Evolutionary conservation across 2,113 vertebrate genomes (phyloP), one percentile per base, ranked within the genome.

Genomic region (Rhinoptilus africanus): DNA sequence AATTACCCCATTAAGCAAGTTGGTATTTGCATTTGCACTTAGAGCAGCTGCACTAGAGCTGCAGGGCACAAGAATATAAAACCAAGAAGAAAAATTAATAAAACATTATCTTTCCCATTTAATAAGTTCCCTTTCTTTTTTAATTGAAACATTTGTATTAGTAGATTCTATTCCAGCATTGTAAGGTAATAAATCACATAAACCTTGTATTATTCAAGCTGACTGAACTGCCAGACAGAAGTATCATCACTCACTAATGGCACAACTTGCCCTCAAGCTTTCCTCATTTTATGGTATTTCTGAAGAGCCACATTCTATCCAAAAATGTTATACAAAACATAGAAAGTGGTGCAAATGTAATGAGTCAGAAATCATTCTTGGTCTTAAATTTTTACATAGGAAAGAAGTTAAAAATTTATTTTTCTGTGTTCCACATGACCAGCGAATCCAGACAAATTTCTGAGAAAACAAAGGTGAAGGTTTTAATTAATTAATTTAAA

Each of bases 81-180:
- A 60, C 32, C 27, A 72, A 72, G 74, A 67, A 47, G 28, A 95
- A 95, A 96, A 91, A 97, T 91, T 96, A 97, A 93, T 95, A 96
- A 96, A 96, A 95, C 57, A 96, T 94, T 83, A 92, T 86, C 68
- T 68, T 87, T 89, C 60, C 77, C 79, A 83, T 96, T 96, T 94
- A 93, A 68, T 93, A 80, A 86, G 56, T 78, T 96, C 71, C 50
- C 54, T 91, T 92, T 54, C 59, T 63, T 94, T 96, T 91, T 97
- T 87, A 96, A 96, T 96, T 62, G 95, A 97, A 97, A 96, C 75
- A 59, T 93, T 97, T 94, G 34, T 96, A 96, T 93, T 97, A 93
- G 67, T 71, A 86, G 50, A 79, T 86, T 94, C 80, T 95, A 94
- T 88, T 96, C 85, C 72, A 93, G 69, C 67, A 76, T 80, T 81